These are phyloP conservation scores for Pipistrellus pipistrellus DNA, from an alignment of 2,797 vertebrate genomes.

Conservation along the genomic window DNA sequence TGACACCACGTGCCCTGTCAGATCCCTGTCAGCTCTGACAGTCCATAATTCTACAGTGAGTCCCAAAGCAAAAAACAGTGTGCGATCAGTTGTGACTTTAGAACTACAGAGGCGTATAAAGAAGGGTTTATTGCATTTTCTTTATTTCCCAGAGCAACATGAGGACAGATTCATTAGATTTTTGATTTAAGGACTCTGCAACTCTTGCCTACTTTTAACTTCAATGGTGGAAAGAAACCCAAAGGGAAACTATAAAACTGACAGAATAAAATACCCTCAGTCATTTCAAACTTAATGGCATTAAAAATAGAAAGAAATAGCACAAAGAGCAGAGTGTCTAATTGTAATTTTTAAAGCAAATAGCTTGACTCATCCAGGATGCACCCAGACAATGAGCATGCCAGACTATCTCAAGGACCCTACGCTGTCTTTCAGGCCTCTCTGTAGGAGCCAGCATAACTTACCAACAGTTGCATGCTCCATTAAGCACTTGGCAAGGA, in stretches of 20 bases:
- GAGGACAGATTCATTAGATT: neutral
- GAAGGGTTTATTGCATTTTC: neutral
- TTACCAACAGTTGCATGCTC: slow-evolving; percentile 54
- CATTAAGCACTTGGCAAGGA: slow-evolving; percentile 65
- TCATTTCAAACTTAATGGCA: slow-evolving; percentile 47
- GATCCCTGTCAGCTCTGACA: neutral
- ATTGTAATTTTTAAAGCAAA: slow-evolving; percentile 62
- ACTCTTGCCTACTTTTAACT: slow-evolving; percentile 27
- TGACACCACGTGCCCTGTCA: neutral
- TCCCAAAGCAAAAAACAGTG: neutral
- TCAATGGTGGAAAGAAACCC: slow-evolving; percentile 45
- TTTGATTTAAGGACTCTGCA: slow-evolving; percentile 16
- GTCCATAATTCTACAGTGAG: neutral
- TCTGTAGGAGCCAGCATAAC: slow-evolving; percentile 62
- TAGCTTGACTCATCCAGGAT: neutral
- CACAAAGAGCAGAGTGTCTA: slow-evolving; percentile 43
- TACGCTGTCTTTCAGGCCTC: slow-evolving; percentile 39
- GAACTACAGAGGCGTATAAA: neutral
- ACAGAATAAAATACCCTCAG: slow-evolving; percentile 50
- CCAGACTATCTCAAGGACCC: slow-evolving; percentile 36
- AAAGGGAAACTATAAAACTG: slow-evolving; percentile 51
- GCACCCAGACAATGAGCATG: neutral
- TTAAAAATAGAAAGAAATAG: slow-evolving; percentile 67
- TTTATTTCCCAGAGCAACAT: neutral
- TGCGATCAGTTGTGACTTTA: neutral